phyloP scores from a whole-genome alignment of 2,888 invertebrate genomes.

The Cheilosia vernalis region DNA sequence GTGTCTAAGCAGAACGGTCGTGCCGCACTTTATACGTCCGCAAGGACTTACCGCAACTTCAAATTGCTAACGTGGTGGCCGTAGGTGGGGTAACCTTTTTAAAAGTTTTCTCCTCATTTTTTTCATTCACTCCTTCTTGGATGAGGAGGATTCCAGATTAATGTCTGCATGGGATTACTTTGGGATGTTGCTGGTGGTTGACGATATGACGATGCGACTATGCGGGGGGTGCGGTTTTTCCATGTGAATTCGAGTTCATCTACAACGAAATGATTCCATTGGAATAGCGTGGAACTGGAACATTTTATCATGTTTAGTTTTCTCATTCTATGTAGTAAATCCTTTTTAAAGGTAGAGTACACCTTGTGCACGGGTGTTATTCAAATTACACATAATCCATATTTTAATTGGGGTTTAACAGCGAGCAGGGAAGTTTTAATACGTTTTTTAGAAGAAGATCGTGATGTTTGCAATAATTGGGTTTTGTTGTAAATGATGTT shows the following conservation, averaged over 20 bases:
- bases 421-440: neutral
- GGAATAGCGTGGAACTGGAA: conserved; percentile 59
- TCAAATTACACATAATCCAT: conserved; percentile 81
- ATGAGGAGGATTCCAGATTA: conserved; percentile 73
- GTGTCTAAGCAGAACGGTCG: conserved; percentile 16
- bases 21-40: conserved; percentile 73
- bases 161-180: conserved; percentile 70
- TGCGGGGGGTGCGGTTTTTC: conserved; percentile 21
- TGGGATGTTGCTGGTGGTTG: conserved; percentile 42
- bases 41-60: conserved; percentile 72
- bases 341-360: conserved; percentile 43
- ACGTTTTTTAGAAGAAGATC: neutral
- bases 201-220: conserved; percentile 6
- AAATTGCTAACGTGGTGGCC: conserved; percentile 57
- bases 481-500: too few relatives aligned
- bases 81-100: conserved; percentile 41
- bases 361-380: conserved; percentile 67
- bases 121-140: conserved; percentile 72
- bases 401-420: conserved; percentile 78
- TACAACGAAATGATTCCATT: conserved; percentile 7
- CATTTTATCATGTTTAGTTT: conserved; percentile 65
- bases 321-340: conserved; percentile 59
- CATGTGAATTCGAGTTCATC: conserved; percentile 14
- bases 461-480: conserved; percentile 25
- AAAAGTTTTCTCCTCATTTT: conserved; percentile 45